Percentiles rank a stretch among this genome's conserved stretches.
Conservation (phyloP, 2,113 vertebrate genomes). For the Verasper variegatus region DNA sequence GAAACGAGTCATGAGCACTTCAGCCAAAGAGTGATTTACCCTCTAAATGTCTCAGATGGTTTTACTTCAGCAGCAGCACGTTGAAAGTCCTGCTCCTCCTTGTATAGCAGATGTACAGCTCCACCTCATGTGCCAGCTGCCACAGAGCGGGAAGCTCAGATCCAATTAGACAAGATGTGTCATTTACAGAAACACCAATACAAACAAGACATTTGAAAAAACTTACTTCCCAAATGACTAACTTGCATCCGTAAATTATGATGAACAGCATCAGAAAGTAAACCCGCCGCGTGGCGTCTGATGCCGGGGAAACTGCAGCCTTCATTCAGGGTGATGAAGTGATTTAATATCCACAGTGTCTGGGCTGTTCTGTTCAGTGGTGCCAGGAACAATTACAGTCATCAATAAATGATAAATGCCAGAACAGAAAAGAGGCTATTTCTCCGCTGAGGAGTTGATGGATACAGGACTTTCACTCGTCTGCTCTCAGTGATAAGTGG, state of each 20-base stretch:
- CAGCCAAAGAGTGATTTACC: neutral
- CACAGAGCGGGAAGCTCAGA: slow-evolving; percentile 4
- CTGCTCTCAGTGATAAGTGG: slow-evolving; percentile 39
- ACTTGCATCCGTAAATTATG: slow-evolving; percentile 12
- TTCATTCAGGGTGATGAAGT: slow-evolving; percentile 68
- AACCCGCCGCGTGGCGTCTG: slow-evolving; percentile 34
- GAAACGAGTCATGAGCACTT: neutral
- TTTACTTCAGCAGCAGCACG: too few relatives aligned
- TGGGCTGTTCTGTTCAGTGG: slow-evolving; percentile 61
- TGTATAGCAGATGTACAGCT: slow-evolving; percentile 40
- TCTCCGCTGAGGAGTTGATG: slow-evolving; percentile 53
- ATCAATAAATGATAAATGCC: slow-evolving; percentile 76
- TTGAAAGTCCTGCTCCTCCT: neutral
- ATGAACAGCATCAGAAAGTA: slow-evolving; percentile 47
- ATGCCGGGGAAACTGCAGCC: slow-evolving; percentile 37
- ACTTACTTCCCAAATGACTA: slow-evolving; percentile 12
- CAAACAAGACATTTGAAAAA: slow-evolving; percentile 19
- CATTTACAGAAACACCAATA: slow-evolving; percentile 23
- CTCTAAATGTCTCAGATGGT: too few relatives aligned
- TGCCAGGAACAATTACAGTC: slow-evolving; percentile 72
- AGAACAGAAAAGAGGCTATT: slow-evolving; percentile 58
- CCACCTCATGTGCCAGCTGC: slow-evolving; percentile 11
- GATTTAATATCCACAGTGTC: slow-evolving; percentile 74
- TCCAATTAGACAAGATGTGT: slow-evolving; percentile 28
- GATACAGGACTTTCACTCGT: slow-evolving; percentile 45